These are phyloP conservation scores for Brenthis ino DNA, from an alignment of 2,888 invertebrate genomes.

Conservation along the genomic window DNA sequence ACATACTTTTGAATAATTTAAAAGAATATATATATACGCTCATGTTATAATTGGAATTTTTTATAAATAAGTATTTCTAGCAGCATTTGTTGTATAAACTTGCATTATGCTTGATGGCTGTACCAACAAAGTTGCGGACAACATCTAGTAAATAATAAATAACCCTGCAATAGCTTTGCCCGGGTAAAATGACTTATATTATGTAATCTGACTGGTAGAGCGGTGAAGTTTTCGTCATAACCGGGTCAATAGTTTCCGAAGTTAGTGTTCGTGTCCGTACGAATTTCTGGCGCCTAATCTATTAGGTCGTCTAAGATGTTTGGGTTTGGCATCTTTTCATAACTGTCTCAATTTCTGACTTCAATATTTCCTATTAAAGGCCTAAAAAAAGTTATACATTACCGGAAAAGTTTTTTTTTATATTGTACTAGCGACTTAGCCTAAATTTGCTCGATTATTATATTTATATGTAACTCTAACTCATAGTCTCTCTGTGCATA, in stretches of 20 bases:
- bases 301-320: conserved; percentile 23
- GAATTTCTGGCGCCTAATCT: conserved; percentile 23
- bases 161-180: conserved; percentile 13
- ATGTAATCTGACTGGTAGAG: conserved; percentile 19
- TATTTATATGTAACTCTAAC: neutral
- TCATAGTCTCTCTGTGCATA: too few relatives aligned
- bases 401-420: neutral
- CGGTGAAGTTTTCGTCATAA: conserved; percentile 24
- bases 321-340: conserved; percentile 20
- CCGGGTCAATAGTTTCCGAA: conserved; percentile 22
- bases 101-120: neutral
- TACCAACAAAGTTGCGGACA: conserved; percentile 15
- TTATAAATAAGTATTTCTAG: too few relatives aligned
- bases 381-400: neutral
- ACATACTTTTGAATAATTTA: too few relatives aligned
- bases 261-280: conserved; percentile 18
- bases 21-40: too few relatives aligned
- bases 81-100: conserved; percentile 1
- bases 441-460: neutral
- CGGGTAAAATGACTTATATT: conserved; percentile 20
- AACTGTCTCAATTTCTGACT: conserved; percentile 2
- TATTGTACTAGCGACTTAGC: neutral
- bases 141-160: conserved; percentile 21
- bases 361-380: conserved; percentile 11
- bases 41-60: too few relatives aligned